These are phyloP conservation scores for Pheosia tremula DNA, from an alignment of 2,888 invertebrate genomes.

Conservation along the genomic window DNA sequence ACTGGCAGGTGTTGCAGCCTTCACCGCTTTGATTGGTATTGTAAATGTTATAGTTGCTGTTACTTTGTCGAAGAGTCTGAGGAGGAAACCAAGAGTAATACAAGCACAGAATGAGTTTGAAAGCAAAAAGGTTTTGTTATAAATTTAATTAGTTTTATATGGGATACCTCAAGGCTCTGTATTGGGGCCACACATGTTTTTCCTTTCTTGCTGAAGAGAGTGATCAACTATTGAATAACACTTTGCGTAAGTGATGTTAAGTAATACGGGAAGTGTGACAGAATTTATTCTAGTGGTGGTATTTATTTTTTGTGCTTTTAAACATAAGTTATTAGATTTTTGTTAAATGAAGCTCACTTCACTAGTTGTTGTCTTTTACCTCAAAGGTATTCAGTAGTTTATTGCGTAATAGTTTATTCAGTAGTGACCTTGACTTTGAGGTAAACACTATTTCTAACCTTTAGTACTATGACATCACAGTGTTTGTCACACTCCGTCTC, in stretches of 20 bases:
- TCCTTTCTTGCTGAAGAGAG: slow-evolving; percentile 31
- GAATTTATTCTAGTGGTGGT: background rate
- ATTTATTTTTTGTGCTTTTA: slow-evolving; percentile 8
- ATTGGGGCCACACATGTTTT: slow-evolving; percentile 23
- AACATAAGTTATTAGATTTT: background rate
- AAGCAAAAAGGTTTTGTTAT: slow-evolving; percentile 70
- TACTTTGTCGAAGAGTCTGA: slow-evolving; percentile 53
- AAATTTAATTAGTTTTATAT: slow-evolving; percentile 22
- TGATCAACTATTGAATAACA: slow-evolving; percentile 25
- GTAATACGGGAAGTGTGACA: background rate
- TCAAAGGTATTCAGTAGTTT: background rate
- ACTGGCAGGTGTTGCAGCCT: slow-evolving; percentile 56
- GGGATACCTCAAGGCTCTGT: slow-evolving; percentile 22
- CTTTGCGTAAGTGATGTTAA: slow-evolving; percentile 13
- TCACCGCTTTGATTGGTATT: slow-evolving; percentile 62
- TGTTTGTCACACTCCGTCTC: no score
- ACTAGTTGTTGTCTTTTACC: background rate
- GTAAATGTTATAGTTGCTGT: slow-evolving; percentile 56
- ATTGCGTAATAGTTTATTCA: background rate
- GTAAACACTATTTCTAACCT: background rate
- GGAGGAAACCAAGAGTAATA: slow-evolving; percentile 47
- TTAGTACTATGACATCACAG: no score
- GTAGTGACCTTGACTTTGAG: background rate
- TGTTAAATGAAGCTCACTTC: background rate
- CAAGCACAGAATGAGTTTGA: slow-evolving; percentile 63